Evolutionary conservation across 2,888 invertebrate species (phyloP).

Genomic region (Dryobotodes eremita): DNA sequence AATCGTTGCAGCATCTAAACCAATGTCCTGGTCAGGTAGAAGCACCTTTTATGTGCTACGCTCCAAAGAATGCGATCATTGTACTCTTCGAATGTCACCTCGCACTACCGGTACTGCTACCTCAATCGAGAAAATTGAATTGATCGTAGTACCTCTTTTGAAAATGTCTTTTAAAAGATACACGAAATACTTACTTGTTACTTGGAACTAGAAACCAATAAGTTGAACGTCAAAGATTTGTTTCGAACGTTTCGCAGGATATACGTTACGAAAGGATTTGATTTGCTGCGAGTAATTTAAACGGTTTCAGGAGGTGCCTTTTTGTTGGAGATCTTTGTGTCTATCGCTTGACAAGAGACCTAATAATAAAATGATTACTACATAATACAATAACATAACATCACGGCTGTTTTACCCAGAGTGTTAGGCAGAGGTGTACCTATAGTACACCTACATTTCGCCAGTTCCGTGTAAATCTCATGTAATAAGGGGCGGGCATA

Average conservation of each 20-base stretch:
- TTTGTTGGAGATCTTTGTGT: background rate
- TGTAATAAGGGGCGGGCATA: too few species aligned
- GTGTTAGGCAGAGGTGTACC: background rate
- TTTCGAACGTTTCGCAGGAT: conserved; percentile 19
- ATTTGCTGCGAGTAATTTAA: conserved; percentile 23
- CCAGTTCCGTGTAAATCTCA: background rate
- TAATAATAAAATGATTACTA: background rate
- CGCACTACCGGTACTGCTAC: conserved; percentile 58
- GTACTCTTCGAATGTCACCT: conserved; percentile 73
- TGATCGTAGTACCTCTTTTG: conserved; percentile 71
- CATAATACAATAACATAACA: background rate
- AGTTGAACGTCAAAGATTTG: conserved; percentile 40
- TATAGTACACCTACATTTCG: background rate
- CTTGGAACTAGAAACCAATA: conserved; percentile 30
- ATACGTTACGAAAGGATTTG: background rate
- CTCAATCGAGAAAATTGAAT: conserved; percentile 82
- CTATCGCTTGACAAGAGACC: background rate
- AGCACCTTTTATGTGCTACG: conserved; percentile 68
- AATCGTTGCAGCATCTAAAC: conserved; percentile 48
- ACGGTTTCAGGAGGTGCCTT: background rate
- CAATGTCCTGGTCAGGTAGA: conserved; percentile 71
- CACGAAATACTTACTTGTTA: conserved; percentile 68
- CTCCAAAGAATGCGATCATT: conserved; percentile 73
- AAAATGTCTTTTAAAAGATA: conserved; percentile 74
- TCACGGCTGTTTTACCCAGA: background rate